Base-by-base conservation (phyloP, 1,140 invertebrate species). In the Akabosia matsudoensis region DNA sequence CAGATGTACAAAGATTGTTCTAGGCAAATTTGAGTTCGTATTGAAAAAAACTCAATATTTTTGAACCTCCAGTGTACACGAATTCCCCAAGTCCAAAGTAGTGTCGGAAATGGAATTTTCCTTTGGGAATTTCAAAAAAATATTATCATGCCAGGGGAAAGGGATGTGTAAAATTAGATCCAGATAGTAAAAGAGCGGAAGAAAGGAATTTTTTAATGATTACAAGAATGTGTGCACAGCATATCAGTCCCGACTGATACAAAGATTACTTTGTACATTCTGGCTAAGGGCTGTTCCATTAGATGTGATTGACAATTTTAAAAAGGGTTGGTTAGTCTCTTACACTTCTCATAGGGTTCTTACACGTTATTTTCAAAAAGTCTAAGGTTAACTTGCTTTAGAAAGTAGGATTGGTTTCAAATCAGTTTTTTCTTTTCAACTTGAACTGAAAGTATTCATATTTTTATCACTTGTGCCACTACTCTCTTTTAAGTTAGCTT, bases 31-130 rank as follows among this genome's bases (percentile, higher is more conserved):
- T 67, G 22, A 56, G 54, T 56, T 56, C n/a, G 22, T 13, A 56
- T 56, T 56, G 14, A 22, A 24, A 10, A 56, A 56, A 16, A 56
- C 3, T n/a, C 14, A 56, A 22, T 13, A 56, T 13, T 24, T 22
- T 67, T n/a, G n/a, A n/a, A n/a, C n/a, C 61, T 67, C 54, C 24
- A n/a, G 61, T 67, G 61, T 67, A 67, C 31, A 30, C 61, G 4
- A 30, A 31, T 67, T 67, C 22, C 7, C 61, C 28, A 30, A 13
- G 24, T 67, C 61, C 22, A 22, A 67, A 30, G n/a, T 28, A 67
- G 2, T 7, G 61, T n/a, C 61, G 61, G 61, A 67, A 30, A 67
- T 67, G 61, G 61, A 30, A 67, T 67, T 67, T 67, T 67, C 61
- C 24, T 67, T n/a, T 7, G 61, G 28, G 61, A 67, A 3, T 67